Percentiles rank a stretch among this genome's conserved stretches.
These are phyloP conservation scores for Junonia oenone DNA, from an alignment of 2,888 invertebrate genomes.

Conservation along the genomic window DNA sequence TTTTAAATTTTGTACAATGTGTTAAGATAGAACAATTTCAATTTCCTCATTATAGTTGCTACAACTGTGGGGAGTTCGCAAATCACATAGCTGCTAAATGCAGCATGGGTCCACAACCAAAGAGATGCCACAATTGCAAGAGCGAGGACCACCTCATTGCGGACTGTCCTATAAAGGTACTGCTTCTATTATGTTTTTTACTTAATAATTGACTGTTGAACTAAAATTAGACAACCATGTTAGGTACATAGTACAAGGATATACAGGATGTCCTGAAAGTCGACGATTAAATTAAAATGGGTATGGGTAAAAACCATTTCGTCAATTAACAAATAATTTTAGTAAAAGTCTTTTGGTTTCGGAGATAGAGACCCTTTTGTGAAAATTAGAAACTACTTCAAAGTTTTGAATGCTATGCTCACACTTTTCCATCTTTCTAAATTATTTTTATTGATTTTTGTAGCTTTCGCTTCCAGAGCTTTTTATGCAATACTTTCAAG, in stretches of 20 bases:
- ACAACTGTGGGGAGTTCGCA: conserved; percentile 95
- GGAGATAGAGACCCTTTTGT: too few species aligned
- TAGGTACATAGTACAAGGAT: too few species aligned
- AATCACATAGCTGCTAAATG: conserved; percentile 96
- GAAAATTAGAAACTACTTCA: too few species aligned
- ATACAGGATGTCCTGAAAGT: too few species aligned
- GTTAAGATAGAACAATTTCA: background rate
- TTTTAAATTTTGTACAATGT: background rate
- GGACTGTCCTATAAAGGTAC: conserved; percentile 87
- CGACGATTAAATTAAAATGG: too few species aligned
- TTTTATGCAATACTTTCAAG: too few species aligned
- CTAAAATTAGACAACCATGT: background rate
- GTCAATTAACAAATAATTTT: too few species aligned
- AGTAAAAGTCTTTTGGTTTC: too few species aligned
- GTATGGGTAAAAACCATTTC: background rate
- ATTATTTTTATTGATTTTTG: too few species aligned
- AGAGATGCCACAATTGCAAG: conserved; percentile 94
- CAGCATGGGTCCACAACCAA: conserved; percentile 91
- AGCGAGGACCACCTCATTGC: conserved; percentile 93
- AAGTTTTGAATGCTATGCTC: too few species aligned
- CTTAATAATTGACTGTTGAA: background rate
- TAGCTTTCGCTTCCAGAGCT: too few species aligned
- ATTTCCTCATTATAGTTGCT: conserved; percentile 82
- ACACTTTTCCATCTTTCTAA: too few species aligned
- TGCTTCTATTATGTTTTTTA: background rate